Evolutionary conservation across 2,888 invertebrate species (phyloP).

Genomic region (Epistrophe eligans): DNA sequence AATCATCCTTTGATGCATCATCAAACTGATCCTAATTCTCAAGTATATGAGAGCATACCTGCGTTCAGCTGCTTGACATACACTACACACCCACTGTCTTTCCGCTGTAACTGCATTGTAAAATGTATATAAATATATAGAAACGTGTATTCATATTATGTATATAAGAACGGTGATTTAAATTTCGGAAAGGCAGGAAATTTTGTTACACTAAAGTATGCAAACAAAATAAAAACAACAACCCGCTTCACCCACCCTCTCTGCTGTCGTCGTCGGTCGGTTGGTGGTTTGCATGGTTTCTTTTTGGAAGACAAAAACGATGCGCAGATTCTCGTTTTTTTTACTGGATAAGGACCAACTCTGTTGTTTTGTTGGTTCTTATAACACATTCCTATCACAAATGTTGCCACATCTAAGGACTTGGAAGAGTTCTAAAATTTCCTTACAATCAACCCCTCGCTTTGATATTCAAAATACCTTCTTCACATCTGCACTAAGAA

Average conservation of each 20-base stretch:
- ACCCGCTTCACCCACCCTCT: not conserved
- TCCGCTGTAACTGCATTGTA: not conserved
- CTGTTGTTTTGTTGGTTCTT: slow-evolving; percentile 20
- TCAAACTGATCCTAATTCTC: slow-evolving; percentile 61
- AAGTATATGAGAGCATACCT: slow-evolving; percentile 30
- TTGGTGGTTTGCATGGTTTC: not conserved
- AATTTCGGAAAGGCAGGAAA: slow-evolving; percentile 60
- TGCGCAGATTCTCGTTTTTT: slow-evolving; percentile 56
- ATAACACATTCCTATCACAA: slow-evolving; percentile 6
- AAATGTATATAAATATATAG: not conserved
- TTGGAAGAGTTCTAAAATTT: not conserved
- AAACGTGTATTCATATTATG: no score
- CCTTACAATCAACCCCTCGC: slow-evolving; percentile 11
- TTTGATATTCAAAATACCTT: slow-evolving; percentile 46
- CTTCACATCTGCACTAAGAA: slow-evolving; percentile 34
- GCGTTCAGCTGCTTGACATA: not conserved
- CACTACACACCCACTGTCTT: not conserved
- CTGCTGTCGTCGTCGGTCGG: no score
- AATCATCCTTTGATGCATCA: slow-evolving; percentile 70
- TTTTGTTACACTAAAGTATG: slow-evolving; percentile 55
- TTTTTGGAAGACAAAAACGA: not conserved
- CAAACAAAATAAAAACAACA: slow-evolving; percentile 39
- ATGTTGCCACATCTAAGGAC: not conserved
- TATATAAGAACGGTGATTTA: slow-evolving; percentile 40
- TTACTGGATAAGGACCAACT: slow-evolving; percentile 22